Conservation (phyloP, 2,797 vertebrate genomes). For the Hydrophis major region DNA sequence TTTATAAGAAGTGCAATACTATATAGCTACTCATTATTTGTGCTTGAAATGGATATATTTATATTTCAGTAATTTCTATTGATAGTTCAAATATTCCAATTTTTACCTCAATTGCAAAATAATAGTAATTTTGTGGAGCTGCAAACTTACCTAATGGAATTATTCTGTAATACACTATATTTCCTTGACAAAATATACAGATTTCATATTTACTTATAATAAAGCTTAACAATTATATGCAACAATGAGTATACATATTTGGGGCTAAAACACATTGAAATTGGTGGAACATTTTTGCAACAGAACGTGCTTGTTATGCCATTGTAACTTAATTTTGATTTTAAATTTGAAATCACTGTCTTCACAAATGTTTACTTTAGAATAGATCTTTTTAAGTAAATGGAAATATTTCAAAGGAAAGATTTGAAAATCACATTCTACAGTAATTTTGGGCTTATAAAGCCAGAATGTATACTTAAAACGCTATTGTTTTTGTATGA, state of each 20-base stretch:
- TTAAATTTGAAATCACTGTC: background rate
- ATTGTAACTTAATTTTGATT: background rate
- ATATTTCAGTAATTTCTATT: conserved; percentile 31
- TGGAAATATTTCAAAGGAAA: background rate
- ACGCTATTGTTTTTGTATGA: background rate
- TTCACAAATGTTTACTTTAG: conserved; percentile 1
- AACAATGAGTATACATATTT: background rate
- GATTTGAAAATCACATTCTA: background rate
- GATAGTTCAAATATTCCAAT: conserved; percentile 34
- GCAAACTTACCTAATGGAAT: background rate
- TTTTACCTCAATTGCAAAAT: conserved; percentile 18
- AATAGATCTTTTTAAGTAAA: background rate
- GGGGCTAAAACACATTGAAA: background rate
- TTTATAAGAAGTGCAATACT: background rate
- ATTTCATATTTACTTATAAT: background rate
- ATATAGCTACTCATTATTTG: conserved; percentile 9
- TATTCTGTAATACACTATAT: background rate
- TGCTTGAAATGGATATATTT: background rate
- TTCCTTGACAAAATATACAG: conserved; percentile 12
- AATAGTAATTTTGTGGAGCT: conserved; percentile 1
- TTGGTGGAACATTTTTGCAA: background rate
- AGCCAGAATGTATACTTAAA: background rate
- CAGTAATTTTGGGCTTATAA: background rate
- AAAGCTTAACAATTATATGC: background rate
- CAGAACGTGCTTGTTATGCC: background rate